Conservation (phyloP, 1,140 invertebrate species). For the Drosophila carrolli region DNA sequence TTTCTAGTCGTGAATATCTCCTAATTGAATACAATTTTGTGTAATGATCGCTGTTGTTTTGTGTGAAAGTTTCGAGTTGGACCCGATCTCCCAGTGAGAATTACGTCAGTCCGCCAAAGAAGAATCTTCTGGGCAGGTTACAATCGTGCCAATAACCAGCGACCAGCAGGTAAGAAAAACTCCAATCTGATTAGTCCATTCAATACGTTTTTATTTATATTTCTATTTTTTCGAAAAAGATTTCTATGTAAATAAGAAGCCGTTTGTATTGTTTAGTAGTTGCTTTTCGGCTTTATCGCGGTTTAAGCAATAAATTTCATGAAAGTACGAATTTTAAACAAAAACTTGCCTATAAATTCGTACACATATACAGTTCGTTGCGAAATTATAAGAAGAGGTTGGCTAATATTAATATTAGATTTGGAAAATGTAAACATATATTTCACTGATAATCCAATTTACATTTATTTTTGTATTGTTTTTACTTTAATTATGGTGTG, state of each 20-base stretch:
- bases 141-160: conserved; percentile 17
- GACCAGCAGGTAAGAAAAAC: conserved; percentile 44
- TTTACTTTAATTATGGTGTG: no score
- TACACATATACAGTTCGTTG: conserved; percentile 13
- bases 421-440: no score
- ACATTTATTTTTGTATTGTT: not conserved
- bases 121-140: conserved; percentile 17
- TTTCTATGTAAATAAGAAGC: conserved; percentile 48
- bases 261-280: conserved; percentile 50
- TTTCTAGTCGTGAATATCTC: not conserved
- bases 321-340: conserved; percentile 67
- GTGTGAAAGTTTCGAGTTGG: conserved; percentile 25
- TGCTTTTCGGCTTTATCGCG: conserved; percentile 38
- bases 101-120: conserved; percentile 40
- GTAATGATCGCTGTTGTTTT: conserved; percentile 24
- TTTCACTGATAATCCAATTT: no score
- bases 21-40: conserved; percentile 13
- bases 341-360: conserved; percentile 46
- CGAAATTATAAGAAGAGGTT: not conserved
- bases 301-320: conserved; percentile 61
- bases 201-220: conserved; percentile 23
- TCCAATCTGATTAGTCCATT: conserved; percentile 44
- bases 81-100: conserved; percentile 27
- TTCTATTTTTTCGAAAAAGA: conserved; percentile 26
- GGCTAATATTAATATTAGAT: not conserved